Evolutionary conservation across 2,797 vertebrate genomes (phyloP).

Genomic region (Paramormyrops hopkinsi): DNA sequence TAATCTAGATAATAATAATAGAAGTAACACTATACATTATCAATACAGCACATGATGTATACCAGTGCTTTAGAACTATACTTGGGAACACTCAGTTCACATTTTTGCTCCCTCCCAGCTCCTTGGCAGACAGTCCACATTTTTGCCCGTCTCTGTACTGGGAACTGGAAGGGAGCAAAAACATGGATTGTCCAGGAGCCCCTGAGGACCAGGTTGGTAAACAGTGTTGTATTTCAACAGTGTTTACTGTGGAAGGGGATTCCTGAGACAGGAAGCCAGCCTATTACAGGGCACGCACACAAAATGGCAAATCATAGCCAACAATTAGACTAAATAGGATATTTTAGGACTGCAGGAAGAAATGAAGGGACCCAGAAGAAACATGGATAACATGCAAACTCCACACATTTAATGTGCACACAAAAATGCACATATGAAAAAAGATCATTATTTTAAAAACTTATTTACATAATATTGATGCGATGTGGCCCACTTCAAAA

Average conservation of each 20-base stretch:
- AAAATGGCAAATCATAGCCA: background rate
- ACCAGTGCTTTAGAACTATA: background rate
- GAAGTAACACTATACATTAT: background rate
- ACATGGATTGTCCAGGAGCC: background rate
- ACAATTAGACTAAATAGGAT: background rate
- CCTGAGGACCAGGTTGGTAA: background rate
- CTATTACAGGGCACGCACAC: background rate
- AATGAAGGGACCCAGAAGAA: background rate
- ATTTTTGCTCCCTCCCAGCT: background rate
- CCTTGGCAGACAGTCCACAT: background rate
- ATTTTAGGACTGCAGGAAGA: background rate
- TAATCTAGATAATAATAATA: background rate
- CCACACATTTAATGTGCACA: background rate
- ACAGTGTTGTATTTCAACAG: background rate
- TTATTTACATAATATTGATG: slow-evolving; percentile 5
- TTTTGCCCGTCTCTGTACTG: background rate
- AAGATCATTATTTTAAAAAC: background rate
- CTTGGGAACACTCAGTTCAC: background rate
- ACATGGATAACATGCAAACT: background rate
- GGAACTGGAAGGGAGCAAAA: background rate
- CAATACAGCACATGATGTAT: background rate
- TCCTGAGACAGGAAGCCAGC: background rate
- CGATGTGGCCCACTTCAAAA: background rate
- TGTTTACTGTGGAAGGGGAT: background rate
- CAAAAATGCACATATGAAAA: background rate